Base-by-base conservation (phyloP, 64 coral and sea anemone species). In the Montipora efflorescens region DNA sequence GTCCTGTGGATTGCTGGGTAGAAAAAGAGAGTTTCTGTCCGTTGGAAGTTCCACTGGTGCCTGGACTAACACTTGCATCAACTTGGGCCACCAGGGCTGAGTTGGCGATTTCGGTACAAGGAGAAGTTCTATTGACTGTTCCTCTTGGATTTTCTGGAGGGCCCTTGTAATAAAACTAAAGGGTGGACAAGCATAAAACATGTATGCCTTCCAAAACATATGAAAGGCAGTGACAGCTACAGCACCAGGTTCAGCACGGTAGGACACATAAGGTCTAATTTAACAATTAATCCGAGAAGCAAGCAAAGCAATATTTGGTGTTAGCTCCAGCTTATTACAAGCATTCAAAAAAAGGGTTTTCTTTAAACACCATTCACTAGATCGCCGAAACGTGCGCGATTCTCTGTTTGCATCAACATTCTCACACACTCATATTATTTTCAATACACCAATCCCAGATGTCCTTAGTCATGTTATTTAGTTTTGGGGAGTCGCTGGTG, bases 381-480 rank as follows among this genome's bases (percentile, higher is more conserved):
- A 22, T 25, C 57, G 57, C 19, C 79, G 36, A 57, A 79, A 69
- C 11, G 19, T 86, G 49, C 80, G 68, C 8, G 88, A 95, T 25
- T 90, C 88, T 69, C 68, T 79, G 74, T 90, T 88, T 85, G 88
- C 93, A 28, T 48, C 47, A 51, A 79, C 57, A 75, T 95, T 90
- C 1, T 55, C 9, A n/a, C 48, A 13, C n/a, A 47, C 80, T 62
- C 25, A 94, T 90, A 22, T 45, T 5, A 8, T 79, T 48, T 18
- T 84, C 53, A 69, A 87, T 95, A 73, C 53, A 57, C 93, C 88
- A 90, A 22, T 90, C 81, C 93, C 87, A 95, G 48, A 78, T 87
- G 4, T 86, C 69, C 16, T 77, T 74, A 7, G 73, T 67, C 15
- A 95, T 23, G 2, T 58, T 74, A 95, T 95, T 90, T 64, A 86